Percentiles rank a stretch among this genome's conserved stretches.
phyloP scores from a whole-genome alignment of 1,140 invertebrate genomes.

The Camponotus vicinus region DNA sequence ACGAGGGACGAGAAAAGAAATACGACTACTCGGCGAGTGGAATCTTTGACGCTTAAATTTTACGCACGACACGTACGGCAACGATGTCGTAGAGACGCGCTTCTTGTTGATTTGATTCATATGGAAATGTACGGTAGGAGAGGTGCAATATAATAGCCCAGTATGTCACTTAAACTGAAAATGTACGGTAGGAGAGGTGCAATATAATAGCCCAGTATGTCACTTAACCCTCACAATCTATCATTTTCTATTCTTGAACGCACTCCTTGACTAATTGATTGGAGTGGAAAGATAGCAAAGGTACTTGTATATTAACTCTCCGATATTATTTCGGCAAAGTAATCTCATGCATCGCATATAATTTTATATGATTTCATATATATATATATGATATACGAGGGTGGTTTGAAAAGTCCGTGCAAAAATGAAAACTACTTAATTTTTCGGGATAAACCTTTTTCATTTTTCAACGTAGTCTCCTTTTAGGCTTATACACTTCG shows the following conservation, averaged over 20 bases:
- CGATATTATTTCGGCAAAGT: neutral
- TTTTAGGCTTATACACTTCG: too few relatives aligned
- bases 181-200: neutral
- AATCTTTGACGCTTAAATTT: conserved; percentile 21
- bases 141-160: neutral
- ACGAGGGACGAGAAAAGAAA: neutral
- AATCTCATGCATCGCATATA: neutral
- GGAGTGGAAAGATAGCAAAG: neutral
- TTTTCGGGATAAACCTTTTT: too few relatives aligned
- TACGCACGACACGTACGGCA: neutral
- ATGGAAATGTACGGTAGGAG: neutral
- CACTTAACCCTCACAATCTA: neutral
- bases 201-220: neutral
- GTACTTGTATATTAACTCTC: neutral
- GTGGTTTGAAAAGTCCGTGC: too few relatives aligned
- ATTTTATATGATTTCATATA: neutral
- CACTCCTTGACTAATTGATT: neutral
- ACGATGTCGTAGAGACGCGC: neutral
- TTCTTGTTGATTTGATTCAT: neutral
- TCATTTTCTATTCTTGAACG: neutral
- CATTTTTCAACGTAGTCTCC: too few relatives aligned
- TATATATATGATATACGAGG: too few relatives aligned
- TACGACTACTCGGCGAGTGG: neutral
- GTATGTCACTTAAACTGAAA: conserved; percentile 10
- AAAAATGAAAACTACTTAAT: too few relatives aligned